Evolutionary conservation across 2,797 vertebrate genomes (phyloP).

Genomic region (Carapus acus): DNA sequence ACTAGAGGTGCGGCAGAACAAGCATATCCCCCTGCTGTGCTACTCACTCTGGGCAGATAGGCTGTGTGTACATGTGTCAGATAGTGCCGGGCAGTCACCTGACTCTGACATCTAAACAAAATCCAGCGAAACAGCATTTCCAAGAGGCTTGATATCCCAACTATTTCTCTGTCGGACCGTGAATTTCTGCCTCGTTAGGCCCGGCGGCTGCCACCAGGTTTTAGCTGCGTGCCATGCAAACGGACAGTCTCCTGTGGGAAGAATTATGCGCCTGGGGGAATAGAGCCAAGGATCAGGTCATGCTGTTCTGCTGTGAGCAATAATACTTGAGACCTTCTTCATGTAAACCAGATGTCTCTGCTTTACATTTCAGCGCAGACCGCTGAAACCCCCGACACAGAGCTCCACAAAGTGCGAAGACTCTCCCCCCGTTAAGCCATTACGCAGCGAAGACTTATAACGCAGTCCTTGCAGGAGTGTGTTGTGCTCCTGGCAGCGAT

Average conservation of each 20-base stretch:
- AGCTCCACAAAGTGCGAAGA: slow-evolving; percentile 24
- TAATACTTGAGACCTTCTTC: slow-evolving; percentile 63
- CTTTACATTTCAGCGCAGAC: slow-evolving; percentile 56
- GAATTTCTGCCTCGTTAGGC: slow-evolving; percentile 19
- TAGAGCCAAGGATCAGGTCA: slow-evolving; percentile 69
- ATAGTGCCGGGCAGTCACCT: no score
- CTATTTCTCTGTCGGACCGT: slow-evolving; percentile 1
- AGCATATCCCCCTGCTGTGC: no score
- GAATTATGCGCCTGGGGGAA: slow-evolving; percentile 66
- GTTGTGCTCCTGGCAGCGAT: slow-evolving; percentile 4
- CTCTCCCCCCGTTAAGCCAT: slow-evolving; percentile 40
- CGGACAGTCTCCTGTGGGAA: slow-evolving; percentile 61
- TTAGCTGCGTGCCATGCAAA: slow-evolving; percentile 51
- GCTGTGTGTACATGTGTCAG: no score
- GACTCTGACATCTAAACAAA: slow-evolving; percentile 1
- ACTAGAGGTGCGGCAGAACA: no score
- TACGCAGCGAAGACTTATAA: neutral
- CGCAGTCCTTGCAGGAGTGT: neutral
- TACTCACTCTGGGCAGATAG: no score
- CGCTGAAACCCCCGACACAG: slow-evolving; percentile 43
- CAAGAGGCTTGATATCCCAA: neutral
- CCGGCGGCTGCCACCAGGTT: slow-evolving; percentile 37
- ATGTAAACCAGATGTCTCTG: slow-evolving; percentile 76
- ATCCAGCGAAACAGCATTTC: neutral
- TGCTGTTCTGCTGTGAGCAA: slow-evolving; percentile 68